phyloP scores from a whole-genome alignment of 2,797 vertebrate genomes.

The Bucorvus abyssinicus region DNA sequence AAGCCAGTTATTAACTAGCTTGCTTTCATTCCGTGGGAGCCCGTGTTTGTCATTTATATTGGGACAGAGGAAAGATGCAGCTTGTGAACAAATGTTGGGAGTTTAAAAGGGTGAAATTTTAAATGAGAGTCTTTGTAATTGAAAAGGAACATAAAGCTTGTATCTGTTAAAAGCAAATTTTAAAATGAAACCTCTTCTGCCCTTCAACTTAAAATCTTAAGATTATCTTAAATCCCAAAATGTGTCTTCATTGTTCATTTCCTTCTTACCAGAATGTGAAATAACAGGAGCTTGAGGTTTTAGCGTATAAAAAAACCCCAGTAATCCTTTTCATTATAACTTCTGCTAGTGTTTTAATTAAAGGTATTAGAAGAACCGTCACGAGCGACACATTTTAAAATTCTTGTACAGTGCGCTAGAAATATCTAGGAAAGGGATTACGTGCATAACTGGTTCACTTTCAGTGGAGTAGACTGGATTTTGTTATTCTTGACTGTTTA shows the following conservation, averaged over 20 bases:
- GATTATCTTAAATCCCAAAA: conserved; percentile 35
- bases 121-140: not conserved
- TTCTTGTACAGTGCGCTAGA: not conserved
- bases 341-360: conserved; percentile 63
- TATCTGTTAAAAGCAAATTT: conserved; percentile 16
- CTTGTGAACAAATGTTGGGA: not conserved
- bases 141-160: not conserved
- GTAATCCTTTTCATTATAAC: conserved; percentile 55
- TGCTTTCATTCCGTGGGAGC: not conserved
- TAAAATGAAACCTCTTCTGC: not conserved
- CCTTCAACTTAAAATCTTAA: conserved; percentile 20
- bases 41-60: not conserved
- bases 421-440: conserved; percentile 8
- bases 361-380: conserved; percentile 30
- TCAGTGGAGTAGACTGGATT: not conserved
- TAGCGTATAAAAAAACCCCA: conserved; percentile 4
- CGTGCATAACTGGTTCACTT: not conserved
- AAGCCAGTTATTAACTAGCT: conserved; percentile 4
- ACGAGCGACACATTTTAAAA: not conserved
- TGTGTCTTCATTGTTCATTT: conserved; percentile 48
- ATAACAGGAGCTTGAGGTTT: conserved; percentile 23
- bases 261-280: conserved; percentile 29
- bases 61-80: not conserved
- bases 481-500: not conserved
- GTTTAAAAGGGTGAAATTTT: not conserved